A percentile compares a stretch with the other conserved stretches of the same genome.
Evolutionary conservation across 2,888 invertebrate species (phyloP).

Genomic region (Amphipyra berbera): DNA sequence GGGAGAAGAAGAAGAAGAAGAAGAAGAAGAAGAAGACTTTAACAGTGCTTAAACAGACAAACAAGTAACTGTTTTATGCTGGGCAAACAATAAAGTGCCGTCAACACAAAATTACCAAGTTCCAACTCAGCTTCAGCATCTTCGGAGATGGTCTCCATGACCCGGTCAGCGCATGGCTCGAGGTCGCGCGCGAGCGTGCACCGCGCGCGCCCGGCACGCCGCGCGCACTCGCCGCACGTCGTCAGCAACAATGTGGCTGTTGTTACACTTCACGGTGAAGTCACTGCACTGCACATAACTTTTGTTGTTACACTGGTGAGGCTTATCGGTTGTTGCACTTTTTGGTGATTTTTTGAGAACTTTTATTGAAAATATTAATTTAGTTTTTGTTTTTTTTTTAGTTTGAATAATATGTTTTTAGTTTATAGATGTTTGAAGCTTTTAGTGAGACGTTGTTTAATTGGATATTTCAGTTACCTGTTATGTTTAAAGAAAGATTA

Average conservation of each 20-base stretch:
- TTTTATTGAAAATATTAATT: not conserved
- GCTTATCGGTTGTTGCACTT: not conserved
- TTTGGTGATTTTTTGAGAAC: not conserved
- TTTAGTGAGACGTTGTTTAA: not conserved
- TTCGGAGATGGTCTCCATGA: constrained; percentile 92
- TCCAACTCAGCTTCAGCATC: constrained; percentile 92
- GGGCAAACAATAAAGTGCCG: too few species aligned
- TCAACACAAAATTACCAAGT: constrained; percentile 88
- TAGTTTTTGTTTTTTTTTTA: not conserved
- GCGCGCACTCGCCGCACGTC: constrained; percentile 78
- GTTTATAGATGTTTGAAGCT: not conserved
- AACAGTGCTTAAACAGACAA: too few species aligned
- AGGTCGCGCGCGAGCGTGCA: constrained; percentile 78
- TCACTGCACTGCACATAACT: constrained; percentile 43
- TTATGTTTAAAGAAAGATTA: not conserved
- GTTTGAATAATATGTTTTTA: too few species aligned
- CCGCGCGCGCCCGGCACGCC: constrained; percentile 79
- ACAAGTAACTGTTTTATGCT: too few species aligned
- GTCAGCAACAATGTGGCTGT: constrained; percentile 69
- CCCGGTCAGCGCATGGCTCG: constrained; percentile 80
- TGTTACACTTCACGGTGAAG: constrained; percentile 23
- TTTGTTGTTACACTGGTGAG: constrained; percentile 1
- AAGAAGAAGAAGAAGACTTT: too few species aligned
- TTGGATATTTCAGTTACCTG: not conserved
- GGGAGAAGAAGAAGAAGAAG: too few species aligned